A percentile compares a stretch with the other conserved stretches of the same genome.
Evolutionary conservation across 2,888 invertebrate genomes (phyloP).

Genomic region (Eustalomyia histrio): DNA sequence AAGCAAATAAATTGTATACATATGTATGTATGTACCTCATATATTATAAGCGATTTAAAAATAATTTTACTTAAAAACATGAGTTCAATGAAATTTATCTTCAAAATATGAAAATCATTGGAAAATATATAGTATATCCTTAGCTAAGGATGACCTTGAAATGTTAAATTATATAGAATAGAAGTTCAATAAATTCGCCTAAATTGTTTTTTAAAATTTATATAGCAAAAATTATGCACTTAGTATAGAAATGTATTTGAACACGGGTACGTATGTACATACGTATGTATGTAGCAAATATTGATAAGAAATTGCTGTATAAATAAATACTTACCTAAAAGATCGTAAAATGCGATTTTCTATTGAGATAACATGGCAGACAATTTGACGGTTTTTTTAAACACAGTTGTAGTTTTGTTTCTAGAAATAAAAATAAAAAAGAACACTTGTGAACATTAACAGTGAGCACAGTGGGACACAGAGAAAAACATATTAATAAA

Average conservation of each 20-base stretch:
- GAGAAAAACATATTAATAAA: background rate
- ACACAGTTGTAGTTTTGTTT: conserved; percentile 1
- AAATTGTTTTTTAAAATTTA: background rate
- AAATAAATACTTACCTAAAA: conserved; percentile 34
- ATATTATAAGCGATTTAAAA: too few species aligned
- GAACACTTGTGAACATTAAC: background rate
- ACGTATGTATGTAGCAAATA: background rate
- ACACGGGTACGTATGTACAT: conserved; percentile 7
- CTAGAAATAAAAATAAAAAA: background rate
- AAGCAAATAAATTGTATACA: too few species aligned
- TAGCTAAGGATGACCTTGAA: background rate
- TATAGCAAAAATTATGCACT: background rate
- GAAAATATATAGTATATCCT: conserved; percentile 4
- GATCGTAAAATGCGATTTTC: conserved; percentile 31
- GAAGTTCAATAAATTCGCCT: background rate
- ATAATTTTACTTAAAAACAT: background rate
- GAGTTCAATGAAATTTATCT: background rate
- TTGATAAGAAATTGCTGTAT: conserved; percentile 53
- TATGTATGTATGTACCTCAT: too few species aligned
- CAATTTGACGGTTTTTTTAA: conserved; percentile 48
- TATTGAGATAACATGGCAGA: conserved; percentile 55
- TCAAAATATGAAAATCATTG: background rate
- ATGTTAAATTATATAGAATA: background rate
- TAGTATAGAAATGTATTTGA: conserved; percentile 4
- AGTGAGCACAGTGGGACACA: background rate